Percentiles rank a stretch among this genome's conserved stretches.
Evolutionary conservation across 2,888 invertebrate genomes (phyloP).

Genomic region (Pristionchus japonicus): DNA sequence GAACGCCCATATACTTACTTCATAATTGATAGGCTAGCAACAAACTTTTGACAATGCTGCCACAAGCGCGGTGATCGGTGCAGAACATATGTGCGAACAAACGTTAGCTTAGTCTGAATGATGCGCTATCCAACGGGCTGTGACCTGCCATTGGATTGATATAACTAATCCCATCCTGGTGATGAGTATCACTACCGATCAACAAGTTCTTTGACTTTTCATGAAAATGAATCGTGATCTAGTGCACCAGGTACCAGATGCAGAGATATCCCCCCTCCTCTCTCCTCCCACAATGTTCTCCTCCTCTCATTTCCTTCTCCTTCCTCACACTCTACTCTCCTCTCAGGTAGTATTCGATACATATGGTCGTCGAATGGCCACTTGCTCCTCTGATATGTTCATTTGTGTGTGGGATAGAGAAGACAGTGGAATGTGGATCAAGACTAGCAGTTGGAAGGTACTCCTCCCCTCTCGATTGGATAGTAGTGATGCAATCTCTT

Average conservation of each 20-base stretch:
- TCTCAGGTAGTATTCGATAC: constrained; percentile 92
- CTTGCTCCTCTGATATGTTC: constrained; percentile 97
- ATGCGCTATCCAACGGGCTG: too few species aligned
- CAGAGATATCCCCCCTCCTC: too few species aligned
- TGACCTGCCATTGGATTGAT: too few species aligned
- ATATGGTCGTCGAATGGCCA: constrained; percentile 97
- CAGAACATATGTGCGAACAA: too few species aligned
- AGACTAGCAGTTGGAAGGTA: constrained; percentile 93
- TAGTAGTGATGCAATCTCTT: constrained; percentile 49
- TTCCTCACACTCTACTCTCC: background rate
- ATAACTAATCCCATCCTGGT: background rate
- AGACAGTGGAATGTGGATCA: constrained; percentile 86
- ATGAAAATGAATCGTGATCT: background rate
- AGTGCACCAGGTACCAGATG: constrained; percentile 37
- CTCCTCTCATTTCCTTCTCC: too few species aligned
- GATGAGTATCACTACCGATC: constrained; percentile 1
- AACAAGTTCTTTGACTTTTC: constrained; percentile 4
- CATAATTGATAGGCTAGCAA: too few species aligned
- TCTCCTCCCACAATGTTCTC: too few species aligned
- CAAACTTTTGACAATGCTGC: too few species aligned
- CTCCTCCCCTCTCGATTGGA: too few species aligned
- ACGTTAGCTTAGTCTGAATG: too few species aligned
- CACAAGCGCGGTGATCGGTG: too few species aligned
- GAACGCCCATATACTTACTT: too few species aligned
- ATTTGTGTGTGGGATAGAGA: constrained; percentile 98